Evolutionary conservation across 1,140 invertebrate species (phyloP), one percentile per base, ranked within the genome.

Genomic region (Vollenhovia emeryi): DNA sequence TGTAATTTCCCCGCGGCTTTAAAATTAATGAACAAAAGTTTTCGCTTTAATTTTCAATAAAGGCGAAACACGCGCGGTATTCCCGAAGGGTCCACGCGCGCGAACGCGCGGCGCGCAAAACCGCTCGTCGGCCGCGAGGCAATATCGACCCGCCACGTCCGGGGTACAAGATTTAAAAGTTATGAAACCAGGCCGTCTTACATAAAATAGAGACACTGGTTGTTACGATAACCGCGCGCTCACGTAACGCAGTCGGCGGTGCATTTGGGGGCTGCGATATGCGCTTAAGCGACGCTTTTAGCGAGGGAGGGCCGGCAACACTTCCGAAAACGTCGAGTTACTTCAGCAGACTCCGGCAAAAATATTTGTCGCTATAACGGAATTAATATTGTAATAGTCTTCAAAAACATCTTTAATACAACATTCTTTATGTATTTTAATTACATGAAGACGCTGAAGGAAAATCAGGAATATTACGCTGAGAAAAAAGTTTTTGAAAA

Each of bases 151-250:
- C 60, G 50, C 52, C 60, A 36, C 21, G 48, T 36, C n/a, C 27
- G 7, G 33, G 40, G 40, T 59, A 69, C 79, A 87, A 78, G 88
- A 91, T 91, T 84, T 89, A 75, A 88, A 88, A 87, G 87, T 91
- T 88, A 91, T 74, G 89, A 91, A 91, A 91, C 85, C 33, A 45
- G 60, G 45, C 57, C 45, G 59, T 75, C 66, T 90, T 89, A 87
- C 85, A 89, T 88, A 91, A 91, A 88, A 86, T 75, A 78, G 69
- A 82, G 21, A 45, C 36, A 75, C 11, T 50, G 43, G 79, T 66
- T 76, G 79, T 78, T 84, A 55, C 15, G 59, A 84, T 89, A 87
- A 68, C 66, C 62, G 18, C 59, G 30, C 57, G 57, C 21, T 89
- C 78, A 80, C 50, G 50, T 80, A 80, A 80, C 48, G 5, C 30